Evolutionary conservation across 2,113 vertebrate species (phyloP).

Genomic region (Gobius niger): DNA sequence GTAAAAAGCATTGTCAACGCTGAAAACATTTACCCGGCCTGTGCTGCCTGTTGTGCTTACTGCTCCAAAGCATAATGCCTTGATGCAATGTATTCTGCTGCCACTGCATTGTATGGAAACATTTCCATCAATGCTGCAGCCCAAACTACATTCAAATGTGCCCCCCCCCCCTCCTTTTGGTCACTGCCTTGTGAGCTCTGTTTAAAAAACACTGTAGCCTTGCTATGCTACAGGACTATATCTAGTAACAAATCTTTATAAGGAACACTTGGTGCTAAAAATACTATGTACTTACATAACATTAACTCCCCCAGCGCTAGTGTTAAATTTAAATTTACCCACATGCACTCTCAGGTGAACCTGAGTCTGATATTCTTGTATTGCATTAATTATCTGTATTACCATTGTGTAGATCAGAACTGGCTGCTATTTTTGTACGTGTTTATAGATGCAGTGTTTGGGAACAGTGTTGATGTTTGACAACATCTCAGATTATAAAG

Average conservation of each 20-base stretch:
- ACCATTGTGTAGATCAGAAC: background rate
- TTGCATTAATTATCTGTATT: background rate
- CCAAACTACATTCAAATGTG: slow-evolving; percentile 8
- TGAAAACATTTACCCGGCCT: slow-evolving; percentile 44
- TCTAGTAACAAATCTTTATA: slow-evolving; percentile 10
- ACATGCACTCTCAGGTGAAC: slow-evolving; percentile 7
- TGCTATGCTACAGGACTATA: background rate
- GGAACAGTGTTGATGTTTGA: slow-evolving; percentile 10
- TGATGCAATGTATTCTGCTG: slow-evolving; percentile 39
- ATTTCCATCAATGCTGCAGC: slow-evolving; percentile 15
- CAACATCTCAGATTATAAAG: background rate
- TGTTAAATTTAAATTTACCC: background rate
- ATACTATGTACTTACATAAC: slow-evolving; percentile 15
- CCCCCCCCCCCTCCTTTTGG: background rate
- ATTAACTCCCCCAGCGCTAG: background rate
- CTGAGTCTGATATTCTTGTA: background rate
- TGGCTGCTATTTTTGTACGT: slow-evolving; percentile 1
- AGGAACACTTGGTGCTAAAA: slow-evolving; percentile 9
- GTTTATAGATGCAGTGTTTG: background rate
- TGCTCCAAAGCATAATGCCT: slow-evolving; percentile 29
- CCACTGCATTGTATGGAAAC: slow-evolving; percentile 24
- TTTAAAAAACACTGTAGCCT: background rate
- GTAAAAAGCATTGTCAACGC: slow-evolving; percentile 39
- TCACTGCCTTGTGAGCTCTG: background rate
- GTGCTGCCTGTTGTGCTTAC: slow-evolving; percentile 30